Evolutionary conservation across 2,888 invertebrate genomes (phyloP).

Genomic region (Amaurobius ferox): DNA sequence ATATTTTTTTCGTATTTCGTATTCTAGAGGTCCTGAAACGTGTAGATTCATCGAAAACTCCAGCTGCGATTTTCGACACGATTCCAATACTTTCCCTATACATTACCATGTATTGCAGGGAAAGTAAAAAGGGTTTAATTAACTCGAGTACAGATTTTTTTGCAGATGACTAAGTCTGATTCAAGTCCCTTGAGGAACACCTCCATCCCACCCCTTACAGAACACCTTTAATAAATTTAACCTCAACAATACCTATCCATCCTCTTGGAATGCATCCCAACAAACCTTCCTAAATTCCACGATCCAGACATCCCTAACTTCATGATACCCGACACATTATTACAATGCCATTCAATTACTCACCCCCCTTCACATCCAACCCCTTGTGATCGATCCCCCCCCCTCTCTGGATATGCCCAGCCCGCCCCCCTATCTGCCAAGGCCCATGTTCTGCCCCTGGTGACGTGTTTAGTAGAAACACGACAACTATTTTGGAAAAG

Average conservation of each 20-base stretch:
- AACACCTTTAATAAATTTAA: too few relatives aligned
- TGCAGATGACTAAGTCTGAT: too few relatives aligned
- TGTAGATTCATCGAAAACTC: too few relatives aligned
- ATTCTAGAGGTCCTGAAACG: too few relatives aligned
- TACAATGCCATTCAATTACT: slow-evolving; percentile 71
- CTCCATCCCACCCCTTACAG: too few relatives aligned
- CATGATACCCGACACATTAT: slow-evolving; percentile 63
- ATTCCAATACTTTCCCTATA: too few relatives aligned
- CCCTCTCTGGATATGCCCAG: background rate
- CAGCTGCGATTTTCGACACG: too few relatives aligned
- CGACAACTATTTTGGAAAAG: slow-evolving; percentile 67
- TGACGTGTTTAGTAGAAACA: slow-evolving; percentile 65
- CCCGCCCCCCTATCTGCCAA: background rate
- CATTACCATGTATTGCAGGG: too few relatives aligned
- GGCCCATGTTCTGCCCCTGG: slow-evolving; percentile 23
- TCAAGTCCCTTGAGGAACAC: too few relatives aligned
- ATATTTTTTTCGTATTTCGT: too few relatives aligned
- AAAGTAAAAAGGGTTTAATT: too few relatives aligned
- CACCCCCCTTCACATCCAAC: background rate
- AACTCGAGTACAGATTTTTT: too few relatives aligned
- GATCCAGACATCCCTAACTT: slow-evolving; percentile 29
- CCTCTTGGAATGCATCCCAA: background rate
- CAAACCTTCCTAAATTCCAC: background rate
- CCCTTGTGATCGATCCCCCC: slow-evolving; percentile 12
- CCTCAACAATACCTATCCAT: background rate